A percentile compares a stretch with the other conserved stretches of the same genome.
Evolutionary conservation across 2,797 vertebrate species (phyloP).

Genomic region (Diceros bicornis): DNA sequence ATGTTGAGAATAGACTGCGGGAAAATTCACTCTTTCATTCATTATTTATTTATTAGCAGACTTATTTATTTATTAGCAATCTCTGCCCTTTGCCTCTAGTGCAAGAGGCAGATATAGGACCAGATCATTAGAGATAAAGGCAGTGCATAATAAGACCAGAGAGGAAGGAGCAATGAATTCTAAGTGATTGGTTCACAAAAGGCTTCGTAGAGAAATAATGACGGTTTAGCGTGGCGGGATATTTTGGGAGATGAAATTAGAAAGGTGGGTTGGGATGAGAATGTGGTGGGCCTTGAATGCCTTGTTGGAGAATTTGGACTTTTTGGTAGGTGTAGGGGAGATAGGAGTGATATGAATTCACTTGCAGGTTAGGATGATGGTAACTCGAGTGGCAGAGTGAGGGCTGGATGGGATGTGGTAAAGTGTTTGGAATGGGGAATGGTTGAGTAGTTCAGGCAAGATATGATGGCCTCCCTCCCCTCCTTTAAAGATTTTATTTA

Average conservation of each 20-base stretch:
- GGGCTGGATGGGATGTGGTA: not conserved
- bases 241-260: not conserved
- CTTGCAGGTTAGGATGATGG: not conserved
- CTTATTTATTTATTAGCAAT: not conserved
- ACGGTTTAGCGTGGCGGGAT: not conserved
- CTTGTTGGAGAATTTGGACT: not conserved
- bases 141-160: not conserved
- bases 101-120: not conserved
- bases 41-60: not conserved
- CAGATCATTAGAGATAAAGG: not conserved
- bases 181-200: not conserved
- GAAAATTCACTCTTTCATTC: not conserved
- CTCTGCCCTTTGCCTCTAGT: not conserved
- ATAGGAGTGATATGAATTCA: not conserved
- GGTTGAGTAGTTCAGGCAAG: not conserved
- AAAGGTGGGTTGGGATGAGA: not conserved
- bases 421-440: not conserved
- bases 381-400: not conserved
- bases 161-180: not conserved
- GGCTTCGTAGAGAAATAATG: not conserved
- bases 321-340: not conserved
- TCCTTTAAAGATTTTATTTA: no score
- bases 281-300: not conserved
- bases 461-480: not conserved
- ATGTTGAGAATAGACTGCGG: not conserved